A percentile compares a stretch with the other conserved stretches of the same genome.
Evolutionary conservation across 2,113 vertebrate species (phyloP).

Genomic region (Typhlomys cinereus): DNA sequence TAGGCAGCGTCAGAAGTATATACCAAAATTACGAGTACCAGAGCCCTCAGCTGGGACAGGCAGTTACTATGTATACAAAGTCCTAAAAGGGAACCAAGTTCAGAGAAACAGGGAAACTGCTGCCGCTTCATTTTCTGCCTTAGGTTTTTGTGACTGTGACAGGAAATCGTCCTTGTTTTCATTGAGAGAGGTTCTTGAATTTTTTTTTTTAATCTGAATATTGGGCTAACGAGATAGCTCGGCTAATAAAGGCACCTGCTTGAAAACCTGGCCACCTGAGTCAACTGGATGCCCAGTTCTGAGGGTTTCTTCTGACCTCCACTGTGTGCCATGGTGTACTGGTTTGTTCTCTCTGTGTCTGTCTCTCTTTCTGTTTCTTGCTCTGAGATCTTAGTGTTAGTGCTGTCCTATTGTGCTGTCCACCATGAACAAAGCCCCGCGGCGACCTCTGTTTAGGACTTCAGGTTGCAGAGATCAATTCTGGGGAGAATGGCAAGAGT

Average conservation of each 20-base stretch:
- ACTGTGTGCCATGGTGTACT: too few species aligned
- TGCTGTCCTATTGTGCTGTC: constrained; percentile 6
- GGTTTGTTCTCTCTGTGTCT: too few species aligned
- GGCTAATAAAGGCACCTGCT: too few species aligned
- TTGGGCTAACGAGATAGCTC: too few species aligned
- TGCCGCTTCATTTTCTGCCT: constrained; percentile 60
- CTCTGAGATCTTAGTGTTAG: too few species aligned
- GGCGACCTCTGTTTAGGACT: constrained; percentile 41
- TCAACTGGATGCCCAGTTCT: too few species aligned
- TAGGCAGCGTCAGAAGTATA: constrained; percentile 71
- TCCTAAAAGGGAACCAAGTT: constrained; percentile 62
- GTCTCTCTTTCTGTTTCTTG: too few species aligned
- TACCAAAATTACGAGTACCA: constrained; percentile 56
- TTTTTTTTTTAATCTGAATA: constrained; percentile 69
- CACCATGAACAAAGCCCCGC: constrained; percentile 29
- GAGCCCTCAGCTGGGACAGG: constrained; percentile 48
- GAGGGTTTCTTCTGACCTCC: too few species aligned
- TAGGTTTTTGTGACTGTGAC: constrained; percentile 59
- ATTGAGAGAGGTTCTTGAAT: constrained; percentile 52
- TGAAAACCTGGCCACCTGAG: too few species aligned
- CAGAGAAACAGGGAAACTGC: constrained; percentile 52
- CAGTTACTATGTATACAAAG: constrained; percentile 1
- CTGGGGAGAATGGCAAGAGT: rapidly evolving
- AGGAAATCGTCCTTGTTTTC: constrained; percentile 40
- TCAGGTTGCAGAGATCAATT: constrained; percentile 12